These are phyloP conservation scores for Arrhamphus sclerolepis DNA, from an alignment of 2,797 vertebrate genomes.

Conservation along the genomic window DNA sequence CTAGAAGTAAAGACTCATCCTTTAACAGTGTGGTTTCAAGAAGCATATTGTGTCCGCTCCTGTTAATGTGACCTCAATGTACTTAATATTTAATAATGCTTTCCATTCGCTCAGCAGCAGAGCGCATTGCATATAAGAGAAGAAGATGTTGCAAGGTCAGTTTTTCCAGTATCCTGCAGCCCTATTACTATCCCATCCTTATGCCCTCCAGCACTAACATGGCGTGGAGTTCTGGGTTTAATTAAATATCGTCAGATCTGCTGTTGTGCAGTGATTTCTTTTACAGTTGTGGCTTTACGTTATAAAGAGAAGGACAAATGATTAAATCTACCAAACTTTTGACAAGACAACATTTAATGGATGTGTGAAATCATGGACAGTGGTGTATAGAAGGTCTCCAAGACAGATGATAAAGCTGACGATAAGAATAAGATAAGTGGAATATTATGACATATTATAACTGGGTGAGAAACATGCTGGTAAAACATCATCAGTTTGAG, in stretches of 20 bases:
- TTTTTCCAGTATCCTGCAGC: neutral
- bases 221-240: slow-evolving; percentile 6
- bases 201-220: slow-evolving; percentile 2
- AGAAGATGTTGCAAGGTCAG: neutral
- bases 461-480: slow-evolving; percentile 2
- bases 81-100: too few relatives aligned
- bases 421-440: neutral
- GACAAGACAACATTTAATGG: slow-evolving; percentile 7
- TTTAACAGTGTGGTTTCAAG: too few relatives aligned
- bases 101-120: neutral
- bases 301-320: slow-evolving; percentile 1
- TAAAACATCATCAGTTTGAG: slow-evolving; percentile 57
- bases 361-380: slow-evolving; percentile 4
- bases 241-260: slow-evolving; percentile 8
- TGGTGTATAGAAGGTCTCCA: slow-evolving; percentile 1
- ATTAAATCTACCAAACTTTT: slow-evolving; percentile 17
- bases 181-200: neutral
- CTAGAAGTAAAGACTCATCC: too few relatives aligned
- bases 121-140: neutral
- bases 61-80: too few relatives aligned
- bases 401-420: slow-evolving; percentile 3
- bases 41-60: too few relatives aligned
- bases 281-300: neutral
- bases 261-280: slow-evolving; percentile 8
- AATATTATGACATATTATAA: too few relatives aligned